Conservation (phyloP, 2,888 invertebrate species). For the Parnassius orleans region DNA sequence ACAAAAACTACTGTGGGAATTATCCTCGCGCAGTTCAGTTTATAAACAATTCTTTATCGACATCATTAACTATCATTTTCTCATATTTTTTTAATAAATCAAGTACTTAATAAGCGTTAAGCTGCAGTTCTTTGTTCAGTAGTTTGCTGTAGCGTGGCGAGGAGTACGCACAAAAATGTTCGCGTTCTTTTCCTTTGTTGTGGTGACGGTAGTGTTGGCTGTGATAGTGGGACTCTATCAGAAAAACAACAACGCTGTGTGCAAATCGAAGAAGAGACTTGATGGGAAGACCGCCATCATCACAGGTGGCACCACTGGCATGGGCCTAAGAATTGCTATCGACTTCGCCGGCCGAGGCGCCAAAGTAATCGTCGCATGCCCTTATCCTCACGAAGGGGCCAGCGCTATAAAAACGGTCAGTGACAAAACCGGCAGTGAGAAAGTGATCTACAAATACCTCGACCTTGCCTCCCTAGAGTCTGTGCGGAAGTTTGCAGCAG, state of each 20-base stretch:
- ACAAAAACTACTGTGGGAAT: too few species aligned
- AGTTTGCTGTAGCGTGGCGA: neutral
- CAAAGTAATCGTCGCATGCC: conserved; percentile 66
- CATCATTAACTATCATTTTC: too few species aligned
- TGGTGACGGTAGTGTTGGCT: conserved; percentile 21
- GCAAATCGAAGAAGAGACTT: conserved; percentile 61
- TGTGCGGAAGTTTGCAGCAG: conserved; percentile 89
- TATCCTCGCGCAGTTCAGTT: too few species aligned
- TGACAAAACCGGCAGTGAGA: conserved; percentile 83
- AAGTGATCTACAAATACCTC: conserved; percentile 85
- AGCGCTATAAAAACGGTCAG: conserved; percentile 81
- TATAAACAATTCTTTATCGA: too few species aligned
- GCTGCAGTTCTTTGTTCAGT: neutral
- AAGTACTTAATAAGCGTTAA: too few species aligned
- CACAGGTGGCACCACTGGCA: conserved; percentile 68
- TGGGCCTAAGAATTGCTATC: conserved; percentile 64
- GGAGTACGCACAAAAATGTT: conserved; percentile 23
- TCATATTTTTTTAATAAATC: too few species aligned
- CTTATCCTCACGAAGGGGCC: conserved; percentile 60
- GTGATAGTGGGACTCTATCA: conserved; percentile 58
- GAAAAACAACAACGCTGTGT: conserved; percentile 65
- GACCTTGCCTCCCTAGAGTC: conserved; percentile 88
- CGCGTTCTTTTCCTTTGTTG: conserved; percentile 24
- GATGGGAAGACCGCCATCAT: conserved; percentile 63
- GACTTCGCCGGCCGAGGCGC: conserved; percentile 69